These are phyloP conservation scores for Ascidia mentula DNA, from an alignment of 23 tunicate species.

Conservation along the genomic window DNA sequence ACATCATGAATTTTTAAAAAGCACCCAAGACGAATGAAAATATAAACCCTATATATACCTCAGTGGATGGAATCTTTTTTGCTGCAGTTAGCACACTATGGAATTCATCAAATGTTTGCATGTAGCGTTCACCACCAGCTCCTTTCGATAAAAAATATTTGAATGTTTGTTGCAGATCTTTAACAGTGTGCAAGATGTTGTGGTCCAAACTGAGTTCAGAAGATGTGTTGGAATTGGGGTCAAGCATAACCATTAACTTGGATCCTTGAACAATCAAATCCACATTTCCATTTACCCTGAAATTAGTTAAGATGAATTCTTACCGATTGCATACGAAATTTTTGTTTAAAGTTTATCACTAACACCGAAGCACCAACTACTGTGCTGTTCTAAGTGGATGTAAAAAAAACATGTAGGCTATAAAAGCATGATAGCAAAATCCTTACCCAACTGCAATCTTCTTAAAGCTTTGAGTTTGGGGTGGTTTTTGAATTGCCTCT, in stretches of 20 bases:
- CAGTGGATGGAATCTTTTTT: slow-evolving; percentile 27
- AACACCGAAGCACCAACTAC: too few species aligned
- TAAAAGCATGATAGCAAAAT: too few species aligned
- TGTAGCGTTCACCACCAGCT: slow-evolving; percentile 87
- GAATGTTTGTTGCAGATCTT: slow-evolving; percentile 68
- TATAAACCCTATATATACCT: too few species aligned
- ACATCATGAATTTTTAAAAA: background rate
- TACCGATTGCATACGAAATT: too few species aligned
- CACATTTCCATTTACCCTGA: slow-evolving; percentile 77
- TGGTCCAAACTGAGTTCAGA: slow-evolving; percentile 35
- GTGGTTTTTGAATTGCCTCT: background rate
- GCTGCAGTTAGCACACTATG: slow-evolving; percentile 46
- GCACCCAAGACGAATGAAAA: background rate
- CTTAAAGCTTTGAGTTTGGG: background rate
- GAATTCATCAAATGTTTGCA: slow-evolving; percentile 48
- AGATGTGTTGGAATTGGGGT: slow-evolving; percentile 31
- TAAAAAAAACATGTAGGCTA: too few species aligned
- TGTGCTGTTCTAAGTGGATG: too few species aligned
- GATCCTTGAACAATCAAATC: slow-evolving; percentile 80
- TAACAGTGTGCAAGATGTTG: slow-evolving; percentile 5
- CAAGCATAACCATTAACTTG: slow-evolving; percentile 34
- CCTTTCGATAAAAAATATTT: slow-evolving; percentile 62
- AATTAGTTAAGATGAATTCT: background rate
- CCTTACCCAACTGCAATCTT: slow-evolving; percentile 17
- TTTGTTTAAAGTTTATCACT: too few species aligned